Conservation (phyloP, 2,888 invertebrate species). For the Drosophila merina region DNA sequence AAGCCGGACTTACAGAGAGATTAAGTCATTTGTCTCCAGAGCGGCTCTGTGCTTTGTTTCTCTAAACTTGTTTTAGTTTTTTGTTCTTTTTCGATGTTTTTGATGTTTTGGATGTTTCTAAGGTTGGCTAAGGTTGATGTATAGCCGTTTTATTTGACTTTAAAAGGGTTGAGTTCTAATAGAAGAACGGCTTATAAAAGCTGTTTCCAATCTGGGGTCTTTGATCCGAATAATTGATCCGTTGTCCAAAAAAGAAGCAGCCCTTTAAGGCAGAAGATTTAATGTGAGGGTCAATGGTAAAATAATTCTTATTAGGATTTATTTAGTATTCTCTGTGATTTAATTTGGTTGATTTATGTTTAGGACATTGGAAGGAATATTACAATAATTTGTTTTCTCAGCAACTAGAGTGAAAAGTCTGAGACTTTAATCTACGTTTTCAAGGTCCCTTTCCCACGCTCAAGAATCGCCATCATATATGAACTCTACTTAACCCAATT, state of each 20-base stretch:
- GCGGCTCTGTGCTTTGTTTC: constrained; percentile 23
- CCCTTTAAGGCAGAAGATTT: too few species aligned
- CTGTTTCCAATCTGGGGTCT: constrained; percentile 47
- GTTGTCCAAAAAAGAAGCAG: constrained; percentile 4
- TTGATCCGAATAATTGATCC: constrained; percentile 41
- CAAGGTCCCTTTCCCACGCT: constrained; percentile 15
- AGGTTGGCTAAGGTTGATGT: constrained; percentile 41
- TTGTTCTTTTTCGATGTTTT: too few species aligned
- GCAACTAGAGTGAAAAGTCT: too few species aligned
- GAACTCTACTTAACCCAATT: constrained; percentile 52
- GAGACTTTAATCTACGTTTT: not conserved
- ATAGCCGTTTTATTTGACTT: constrained; percentile 52
- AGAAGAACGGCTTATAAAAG: constrained; percentile 53
- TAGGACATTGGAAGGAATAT: too few species aligned
- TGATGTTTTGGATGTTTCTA: too few species aligned
- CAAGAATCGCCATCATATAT: constrained; percentile 14
- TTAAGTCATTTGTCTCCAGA: constrained; percentile 62
- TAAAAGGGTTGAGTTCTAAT: constrained; percentile 67
- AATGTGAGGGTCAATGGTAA: too few species aligned
- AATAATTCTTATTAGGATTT: constrained; percentile 7
- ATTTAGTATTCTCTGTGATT: constrained; percentile 34
- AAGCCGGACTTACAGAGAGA: constrained; percentile 34
- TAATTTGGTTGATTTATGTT: constrained; percentile 22
- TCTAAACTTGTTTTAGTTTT: not conserved
- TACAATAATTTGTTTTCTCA: too few species aligned